Base-by-base conservation (phyloP, 2,797 vertebrate genomes). In the Lagocephalus sceleratus region DNA sequence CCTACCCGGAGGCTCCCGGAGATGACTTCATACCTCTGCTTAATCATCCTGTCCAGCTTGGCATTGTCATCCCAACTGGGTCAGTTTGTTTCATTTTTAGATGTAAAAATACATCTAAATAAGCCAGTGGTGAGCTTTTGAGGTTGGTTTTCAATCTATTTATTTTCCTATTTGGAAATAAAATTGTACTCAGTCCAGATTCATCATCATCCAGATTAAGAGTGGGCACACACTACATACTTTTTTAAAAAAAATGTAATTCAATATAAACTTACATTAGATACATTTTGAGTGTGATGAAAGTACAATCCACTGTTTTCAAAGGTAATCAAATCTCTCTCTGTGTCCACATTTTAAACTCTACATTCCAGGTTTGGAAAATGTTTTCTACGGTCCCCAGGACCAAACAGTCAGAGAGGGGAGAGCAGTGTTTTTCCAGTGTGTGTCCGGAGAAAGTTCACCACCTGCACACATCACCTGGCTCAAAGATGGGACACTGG, bases 371-470 rank as follows among this genome's bases (percentile, higher is more conserved):
- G 91, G 83, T 81, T 70, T 92, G 84, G 88, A 88, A 35, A 78
- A 83, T 32, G 82, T 93, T 54, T 91, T 90, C 81, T 90, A 89
- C 60, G 87, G 86, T 65, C 91, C 90, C 9, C 68, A 69, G 50
- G 79, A 90, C 47, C 85, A 89, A 80, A 87, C 67, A n/a, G 79
- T 76, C 48, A 66, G 29, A 47, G 83, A 84, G 54, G 89, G 90
- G 57, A 76, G 81, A 4, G 74, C 57, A 0, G 87, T 87, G 59
- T 91, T 86, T 66, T 71, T 93, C 46, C 88, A 84, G 78, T 93
- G 91, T 79, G 88, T 92, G 32, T 92, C 91, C 0, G 91, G 91
- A 20, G 89, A 91, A 41, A 91, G 90, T 66, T 85, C 61, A 0
- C 85, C 89, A 66, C 66, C 85, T 43, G 88, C 90, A 3, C 63